A percentile compares a stretch with the other conserved stretches of the same genome.
Evolutionary conservation across 2,113 vertebrate species (phyloP).

Genomic region (Athene cunicularia): DNA sequence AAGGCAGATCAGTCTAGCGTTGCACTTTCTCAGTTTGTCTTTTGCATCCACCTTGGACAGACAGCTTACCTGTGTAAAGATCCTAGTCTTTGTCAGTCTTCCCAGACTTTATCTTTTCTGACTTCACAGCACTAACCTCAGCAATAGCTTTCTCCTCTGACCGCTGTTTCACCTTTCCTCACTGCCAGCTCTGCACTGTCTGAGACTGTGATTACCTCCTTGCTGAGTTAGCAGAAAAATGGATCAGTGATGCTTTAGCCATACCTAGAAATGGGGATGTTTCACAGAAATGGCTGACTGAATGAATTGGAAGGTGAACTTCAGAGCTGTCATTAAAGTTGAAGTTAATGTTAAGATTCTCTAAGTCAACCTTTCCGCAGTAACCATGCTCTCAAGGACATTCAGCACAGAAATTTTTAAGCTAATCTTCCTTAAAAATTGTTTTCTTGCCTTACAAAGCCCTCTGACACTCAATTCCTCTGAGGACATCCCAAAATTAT

Average conservation of each 20-base stretch:
- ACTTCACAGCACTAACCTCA: background rate
- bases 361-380: background rate
- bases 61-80: background rate
- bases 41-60: background rate
- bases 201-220: background rate
- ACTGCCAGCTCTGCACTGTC: background rate
- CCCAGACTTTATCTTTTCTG: background rate
- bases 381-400: background rate
- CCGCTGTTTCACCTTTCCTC: constrained; percentile 12
- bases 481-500: background rate
- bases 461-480: background rate
- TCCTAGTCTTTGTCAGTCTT: background rate
- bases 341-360: background rate
- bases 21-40: background rate
- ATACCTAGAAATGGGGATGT: background rate
- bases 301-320: constrained; percentile 16
- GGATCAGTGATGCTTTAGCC: background rate
- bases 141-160: background rate
- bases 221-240: constrained; percentile 37
- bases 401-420: background rate
- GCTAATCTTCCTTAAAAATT: background rate
- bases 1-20: background rate
- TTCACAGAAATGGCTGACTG: background rate
- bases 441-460: background rate
- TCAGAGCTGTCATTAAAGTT: constrained; percentile 16